phyloP scores from a whole-genome alignment of 1,140 invertebrate genomes.

The Meloidogyne floridensis region DNA sequence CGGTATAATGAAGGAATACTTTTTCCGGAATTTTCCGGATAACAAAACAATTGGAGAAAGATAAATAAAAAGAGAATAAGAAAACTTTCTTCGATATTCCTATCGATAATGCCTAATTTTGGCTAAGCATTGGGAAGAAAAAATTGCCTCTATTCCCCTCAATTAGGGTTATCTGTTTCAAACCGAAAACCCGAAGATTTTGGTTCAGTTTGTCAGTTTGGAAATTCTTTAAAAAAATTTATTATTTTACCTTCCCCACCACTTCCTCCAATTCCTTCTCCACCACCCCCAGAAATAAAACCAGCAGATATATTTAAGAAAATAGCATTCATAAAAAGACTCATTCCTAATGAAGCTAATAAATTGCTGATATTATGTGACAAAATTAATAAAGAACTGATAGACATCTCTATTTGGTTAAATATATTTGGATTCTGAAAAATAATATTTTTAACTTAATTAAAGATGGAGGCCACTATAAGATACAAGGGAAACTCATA shows the following conservation, averaged over 20 bases:
- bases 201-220: too few relatives aligned
- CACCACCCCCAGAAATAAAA: constrained; percentile 24
- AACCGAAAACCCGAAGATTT: too few relatives aligned
- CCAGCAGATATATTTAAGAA: constrained; percentile 25
- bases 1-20: too few relatives aligned
- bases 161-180: too few relatives aligned
- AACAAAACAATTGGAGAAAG: too few relatives aligned
- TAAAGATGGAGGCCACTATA: not conserved
- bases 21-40: too few relatives aligned
- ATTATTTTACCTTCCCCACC: not conserved
- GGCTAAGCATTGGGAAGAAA: too few relatives aligned
- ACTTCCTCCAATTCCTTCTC: not conserved
- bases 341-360: constrained; percentile 6
- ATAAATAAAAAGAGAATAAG: too few relatives aligned
- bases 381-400: constrained; percentile 7
- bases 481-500: too few relatives aligned
- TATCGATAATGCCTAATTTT: too few relatives aligned
- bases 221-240: constrained; percentile 6
- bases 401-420: not conserved
- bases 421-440: constrained; percentile 11
- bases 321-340: constrained; percentile 16
- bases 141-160: too few relatives aligned
- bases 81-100: too few relatives aligned
- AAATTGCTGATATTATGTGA: constrained; percentile 17
- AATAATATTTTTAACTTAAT: not conserved